phyloP scores from a whole-genome alignment of 2,797 vertebrate species.

The Bovichtus diacanthus region DNA sequence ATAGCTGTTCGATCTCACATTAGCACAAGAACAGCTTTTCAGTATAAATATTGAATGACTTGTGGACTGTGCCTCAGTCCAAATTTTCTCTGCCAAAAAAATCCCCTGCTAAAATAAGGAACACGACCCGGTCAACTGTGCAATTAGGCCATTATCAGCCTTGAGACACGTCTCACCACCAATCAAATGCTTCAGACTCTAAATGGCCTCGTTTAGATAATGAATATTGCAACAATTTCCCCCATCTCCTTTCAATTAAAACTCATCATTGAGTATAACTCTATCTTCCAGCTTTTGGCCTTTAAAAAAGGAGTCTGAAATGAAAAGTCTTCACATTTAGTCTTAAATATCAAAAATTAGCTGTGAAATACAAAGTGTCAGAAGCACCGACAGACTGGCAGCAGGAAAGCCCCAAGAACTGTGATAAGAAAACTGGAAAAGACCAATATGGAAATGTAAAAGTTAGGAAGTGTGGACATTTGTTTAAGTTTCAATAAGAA shows the following conservation, averaged over 20 bases:
- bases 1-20: constrained; percentile 42
- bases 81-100: constrained; percentile 52
- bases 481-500: constrained; percentile 20
- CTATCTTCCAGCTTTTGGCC: constrained; percentile 59
- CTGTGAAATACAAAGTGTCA: constrained; percentile 47
- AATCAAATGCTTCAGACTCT: constrained; percentile 69
- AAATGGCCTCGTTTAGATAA: constrained; percentile 78
- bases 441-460: constrained; percentile 12
- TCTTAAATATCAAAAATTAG: constrained; percentile 47
- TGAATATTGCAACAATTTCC: constrained; percentile 70
- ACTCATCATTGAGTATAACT: constrained; percentile 62
- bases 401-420: constrained; percentile 27
- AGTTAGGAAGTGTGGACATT: constrained; percentile 6
- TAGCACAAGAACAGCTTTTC: constrained; percentile 28
- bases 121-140: constrained; percentile 67
- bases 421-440: constrained; percentile 39
- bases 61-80: constrained; percentile 40
- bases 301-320: constrained; percentile 61
- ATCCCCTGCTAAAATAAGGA: constrained; percentile 60
- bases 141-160: constrained; percentile 77
- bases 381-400: constrained; percentile 32
- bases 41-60: constrained; percentile 60
- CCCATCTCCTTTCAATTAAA: constrained; percentile 73
- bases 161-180: constrained; percentile 58
- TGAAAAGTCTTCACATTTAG: constrained; percentile 61